Evolutionary conservation across 2,797 vertebrate species (phyloP).

Genomic region (Schizopygopsis malacanthus): DNA sequence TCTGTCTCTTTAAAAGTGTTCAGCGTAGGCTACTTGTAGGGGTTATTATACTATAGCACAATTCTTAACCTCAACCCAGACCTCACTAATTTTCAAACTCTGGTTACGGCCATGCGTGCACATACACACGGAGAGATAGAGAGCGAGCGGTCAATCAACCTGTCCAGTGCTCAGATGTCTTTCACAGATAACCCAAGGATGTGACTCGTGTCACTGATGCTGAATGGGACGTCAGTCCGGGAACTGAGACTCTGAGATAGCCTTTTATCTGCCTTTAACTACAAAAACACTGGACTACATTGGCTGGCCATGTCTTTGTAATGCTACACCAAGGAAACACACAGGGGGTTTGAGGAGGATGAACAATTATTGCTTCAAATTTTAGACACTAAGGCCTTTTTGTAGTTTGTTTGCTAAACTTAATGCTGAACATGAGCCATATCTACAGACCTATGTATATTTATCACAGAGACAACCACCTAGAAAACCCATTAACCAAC

Average conservation of each 20-base stretch:
- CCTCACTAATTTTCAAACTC: neutral
- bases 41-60: neutral
- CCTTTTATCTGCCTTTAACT: conserved; percentile 57
- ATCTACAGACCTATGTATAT: neutral
- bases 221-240: conserved; percentile 61
- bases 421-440: neutral
- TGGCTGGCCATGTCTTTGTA: conserved; percentile 35
- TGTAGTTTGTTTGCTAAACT: neutral
- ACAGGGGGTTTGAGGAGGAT: neutral
- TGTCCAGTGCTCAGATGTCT: conserved; percentile 48
- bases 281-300: conserved; percentile 39
- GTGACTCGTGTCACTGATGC: conserved; percentile 57
- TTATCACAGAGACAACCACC: neutral
- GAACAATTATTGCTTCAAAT: conserved; percentile 15
- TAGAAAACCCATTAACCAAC: neutral
- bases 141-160: conserved; percentile 39
- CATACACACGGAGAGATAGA: neutral
- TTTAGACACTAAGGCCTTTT: neutral
- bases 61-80: neutral
- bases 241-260: conserved; percentile 37
- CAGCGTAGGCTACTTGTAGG: neutral
- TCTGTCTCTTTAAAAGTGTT: neutral
- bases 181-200: conserved; percentile 60
- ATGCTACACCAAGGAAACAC: conserved; percentile 7
- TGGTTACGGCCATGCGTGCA: neutral